Percentiles rank a stretch among this genome's conserved stretches.
phyloP scores from a whole-genome alignment of 1,140 invertebrate genomes.

The Diorhabda sublineata region DNA sequence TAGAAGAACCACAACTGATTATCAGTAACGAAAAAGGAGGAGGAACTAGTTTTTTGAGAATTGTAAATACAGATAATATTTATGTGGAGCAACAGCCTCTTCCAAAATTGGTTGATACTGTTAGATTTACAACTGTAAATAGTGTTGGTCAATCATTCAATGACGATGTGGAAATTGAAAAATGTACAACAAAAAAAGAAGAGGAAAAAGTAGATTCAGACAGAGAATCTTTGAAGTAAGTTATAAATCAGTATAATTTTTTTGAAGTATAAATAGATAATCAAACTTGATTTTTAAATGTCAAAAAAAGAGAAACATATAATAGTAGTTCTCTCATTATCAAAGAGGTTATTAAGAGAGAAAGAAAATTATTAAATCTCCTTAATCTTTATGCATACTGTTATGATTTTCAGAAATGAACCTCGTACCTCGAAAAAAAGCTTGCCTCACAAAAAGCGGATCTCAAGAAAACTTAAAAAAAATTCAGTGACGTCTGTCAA shows the following conservation, averaged over 20 bases:
- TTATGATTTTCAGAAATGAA: conserved; percentile 40
- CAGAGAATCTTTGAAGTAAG: conserved; percentile 30
- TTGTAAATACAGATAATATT: conserved; percentile 41
- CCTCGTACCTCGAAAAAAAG: conserved; percentile 53
- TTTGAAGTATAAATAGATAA: too few relatives aligned
- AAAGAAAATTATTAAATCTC: not conserved
- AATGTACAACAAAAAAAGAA: conserved; percentile 34
- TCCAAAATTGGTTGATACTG: conserved; percentile 32
- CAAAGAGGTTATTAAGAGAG: too few relatives aligned
- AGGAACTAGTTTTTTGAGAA: conserved; percentile 39
- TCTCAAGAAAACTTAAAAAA: conserved; percentile 59
- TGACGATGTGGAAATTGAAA: conserved; percentile 20
- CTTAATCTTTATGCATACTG: not conserved
- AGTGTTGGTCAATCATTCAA: not conserved
- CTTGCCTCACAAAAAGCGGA: conserved; percentile 64
- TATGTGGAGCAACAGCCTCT: conserved; percentile 37
- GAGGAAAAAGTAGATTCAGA: conserved; percentile 41
- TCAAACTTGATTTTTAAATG: too few relatives aligned
- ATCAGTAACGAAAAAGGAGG: conserved; percentile 37
- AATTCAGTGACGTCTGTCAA: conserved; percentile 19
- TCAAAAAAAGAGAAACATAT: too few relatives aligned
- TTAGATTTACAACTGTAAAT: conserved; percentile 20
- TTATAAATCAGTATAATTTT: too few relatives aligned
- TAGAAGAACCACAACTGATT: conserved; percentile 37
- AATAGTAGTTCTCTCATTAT: too few relatives aligned